Evolutionary conservation across 2,888 invertebrate genomes (phyloP).

Genomic region (Hemicrepidius hirtus): DNA sequence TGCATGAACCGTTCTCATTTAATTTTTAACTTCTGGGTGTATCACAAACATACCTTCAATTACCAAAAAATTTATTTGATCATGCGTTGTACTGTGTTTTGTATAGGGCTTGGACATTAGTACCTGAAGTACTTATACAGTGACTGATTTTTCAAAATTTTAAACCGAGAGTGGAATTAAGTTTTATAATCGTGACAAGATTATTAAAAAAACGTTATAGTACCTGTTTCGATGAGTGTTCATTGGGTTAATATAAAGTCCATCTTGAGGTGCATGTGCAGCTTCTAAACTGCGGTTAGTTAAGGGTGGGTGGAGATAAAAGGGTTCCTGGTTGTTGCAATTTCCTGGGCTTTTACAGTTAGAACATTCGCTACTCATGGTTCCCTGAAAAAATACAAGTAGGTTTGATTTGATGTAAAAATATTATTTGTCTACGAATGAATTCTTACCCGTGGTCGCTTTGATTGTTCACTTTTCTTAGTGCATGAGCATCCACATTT

Average conservation of each 20-base stretch:
- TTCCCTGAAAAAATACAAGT: conserved; percentile 65
- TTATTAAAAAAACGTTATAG: conserved; percentile 1
- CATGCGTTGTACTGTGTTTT: too few species aligned
- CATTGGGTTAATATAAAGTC: conserved; percentile 91
- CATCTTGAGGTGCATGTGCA: conserved; percentile 80
- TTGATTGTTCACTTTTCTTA: conserved; percentile 68
- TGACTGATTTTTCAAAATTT: too few species aligned
- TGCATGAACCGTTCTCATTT: too few species aligned
- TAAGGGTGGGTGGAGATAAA: conserved; percentile 85
- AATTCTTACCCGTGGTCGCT: conserved; percentile 66
- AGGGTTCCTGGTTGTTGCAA: conserved; percentile 76
- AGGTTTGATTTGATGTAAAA: too few species aligned
- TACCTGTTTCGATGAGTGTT: conserved; percentile 72
- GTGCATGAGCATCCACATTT: conserved; percentile 71
- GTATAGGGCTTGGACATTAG: too few species aligned
- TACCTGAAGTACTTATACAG: too few species aligned
- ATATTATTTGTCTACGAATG: neutral
- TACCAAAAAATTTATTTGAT: too few species aligned
- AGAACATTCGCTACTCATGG: conserved; percentile 69
- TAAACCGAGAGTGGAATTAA: too few species aligned
- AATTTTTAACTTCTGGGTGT: too few species aligned
- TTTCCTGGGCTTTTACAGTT: conserved; percentile 63
- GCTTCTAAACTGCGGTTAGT: conserved; percentile 66
- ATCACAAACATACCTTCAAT: too few species aligned
- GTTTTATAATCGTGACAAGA: too few species aligned